These are phyloP conservation scores for Boleophthalmus pectinirostris DNA, from an alignment of 2,113 vertebrate genomes.

Conservation along the genomic window DNA sequence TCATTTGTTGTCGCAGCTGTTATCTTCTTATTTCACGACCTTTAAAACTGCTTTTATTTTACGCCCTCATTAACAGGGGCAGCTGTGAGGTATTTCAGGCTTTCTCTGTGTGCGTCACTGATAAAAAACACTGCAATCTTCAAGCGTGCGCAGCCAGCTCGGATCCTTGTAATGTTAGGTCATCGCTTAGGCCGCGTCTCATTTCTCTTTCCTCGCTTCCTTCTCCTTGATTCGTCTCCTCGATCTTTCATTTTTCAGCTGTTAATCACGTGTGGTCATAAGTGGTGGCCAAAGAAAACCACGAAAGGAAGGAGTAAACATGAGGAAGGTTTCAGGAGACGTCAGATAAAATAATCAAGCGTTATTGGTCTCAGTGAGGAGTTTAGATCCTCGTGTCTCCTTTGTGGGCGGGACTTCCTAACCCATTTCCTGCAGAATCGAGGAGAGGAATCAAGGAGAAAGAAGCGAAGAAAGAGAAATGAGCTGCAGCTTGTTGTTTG, in stretches of 20 bases:
- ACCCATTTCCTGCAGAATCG: too few relatives aligned
- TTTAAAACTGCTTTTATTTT: conserved; percentile 12
- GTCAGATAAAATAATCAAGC: too few relatives aligned
- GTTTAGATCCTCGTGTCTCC: too few relatives aligned
- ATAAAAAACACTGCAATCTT: background rate
- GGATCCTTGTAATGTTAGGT: background rate
- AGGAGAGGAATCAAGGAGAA: too few relatives aligned
- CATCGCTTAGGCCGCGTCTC: background rate
- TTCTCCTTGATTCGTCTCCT: background rate
- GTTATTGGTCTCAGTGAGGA: too few relatives aligned
- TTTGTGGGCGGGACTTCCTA: too few relatives aligned
- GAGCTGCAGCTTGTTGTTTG: too few relatives aligned
- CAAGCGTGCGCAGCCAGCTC: background rate
- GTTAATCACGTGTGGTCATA: background rate
- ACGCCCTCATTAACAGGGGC: conserved; percentile 46
- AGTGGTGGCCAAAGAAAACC: too few relatives aligned
- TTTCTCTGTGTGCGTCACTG: background rate
- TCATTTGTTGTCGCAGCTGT: background rate
- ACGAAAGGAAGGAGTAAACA: too few relatives aligned
- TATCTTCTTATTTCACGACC: background rate
- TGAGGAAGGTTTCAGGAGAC: too few relatives aligned
- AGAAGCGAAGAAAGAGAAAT: too few relatives aligned
- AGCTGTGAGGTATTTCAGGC: conserved; percentile 31
- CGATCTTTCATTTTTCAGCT: background rate
- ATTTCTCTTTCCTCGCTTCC: too few relatives aligned